Evolutionary conservation across 2,888 invertebrate species (phyloP), one percentile per base, ranked within the genome.

Genomic region (Gerris lacustris): DNA sequence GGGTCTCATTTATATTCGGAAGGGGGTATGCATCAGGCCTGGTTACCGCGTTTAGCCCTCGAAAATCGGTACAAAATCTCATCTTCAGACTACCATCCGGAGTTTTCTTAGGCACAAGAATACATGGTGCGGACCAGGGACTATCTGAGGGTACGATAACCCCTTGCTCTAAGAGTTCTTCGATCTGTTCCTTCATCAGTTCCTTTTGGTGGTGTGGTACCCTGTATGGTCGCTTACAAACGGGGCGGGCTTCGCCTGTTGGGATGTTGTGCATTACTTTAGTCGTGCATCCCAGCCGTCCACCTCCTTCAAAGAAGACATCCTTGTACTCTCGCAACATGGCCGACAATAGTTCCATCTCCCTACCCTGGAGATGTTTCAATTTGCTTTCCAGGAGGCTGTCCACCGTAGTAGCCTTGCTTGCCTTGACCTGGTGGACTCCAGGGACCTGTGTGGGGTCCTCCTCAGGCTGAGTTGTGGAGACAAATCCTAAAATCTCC

Each of bases 81-180:
- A 55, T 74, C 63, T 73, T 73, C 4, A 69, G 66, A 0, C 70
- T 70, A n/a, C 75, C 75, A 55, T 72, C 71, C 0, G 71, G 45
- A 9, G 66, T 77, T 67, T 77, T 77, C 73, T 80, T 81, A 44
- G 71, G 72, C 0, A 79, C 78, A n/a, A 81, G 18, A 2, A 79
- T 78, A 5, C 78, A 76, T 0, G 79, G 80, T 6, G 76, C 74
- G 15, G 76, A 72, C 78, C 79, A 81, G 0, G 80, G 79, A 43
- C 74, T 77, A 9, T 70, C 72, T 9, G 75, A 77, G 17, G 66
- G 73, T 70, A 70, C 69, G 64, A 77, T 75, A 7, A 77, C 70
- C 11, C 75, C 77, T 43, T 72, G 64, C 7, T 75, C 66, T 31
- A 77, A 44, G 75, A 79, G 76, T 45, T 74, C 74, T 43, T 68